A percentile compares a stretch with the other conserved stretches of the same genome.
These are phyloP conservation scores for Dendrocincla fuliginosa DNA, from an alignment of 2,797 vertebrate species.

Conservation along the genomic window DNA sequence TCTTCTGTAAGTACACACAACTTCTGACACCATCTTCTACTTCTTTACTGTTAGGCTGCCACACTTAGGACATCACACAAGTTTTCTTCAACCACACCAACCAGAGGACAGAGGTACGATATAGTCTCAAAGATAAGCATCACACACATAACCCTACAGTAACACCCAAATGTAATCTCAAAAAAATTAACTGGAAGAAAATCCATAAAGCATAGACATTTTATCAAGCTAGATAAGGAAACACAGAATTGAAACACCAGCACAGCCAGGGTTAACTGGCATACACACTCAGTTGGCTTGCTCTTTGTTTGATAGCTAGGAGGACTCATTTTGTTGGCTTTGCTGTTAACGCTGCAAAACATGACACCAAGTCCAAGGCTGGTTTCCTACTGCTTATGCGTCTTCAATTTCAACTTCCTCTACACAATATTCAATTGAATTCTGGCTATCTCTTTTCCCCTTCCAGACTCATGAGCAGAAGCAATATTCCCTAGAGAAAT, in stretches of 20 bases:
- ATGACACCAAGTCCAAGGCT: constrained; percentile 63
- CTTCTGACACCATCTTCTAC: background rate
- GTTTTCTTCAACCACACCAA: background rate
- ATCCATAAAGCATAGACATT: background rate
- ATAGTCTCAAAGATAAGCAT: background rate
- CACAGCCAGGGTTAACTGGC: constrained; percentile 45
- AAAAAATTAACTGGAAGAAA: background rate
- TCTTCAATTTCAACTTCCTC: constrained; percentile 66
- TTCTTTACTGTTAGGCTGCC: background rate
- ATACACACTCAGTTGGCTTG: background rate
- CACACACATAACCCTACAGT: background rate
- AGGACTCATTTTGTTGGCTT: constrained; percentile 44
- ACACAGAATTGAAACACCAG: background rate
- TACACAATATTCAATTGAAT: constrained; percentile 54
- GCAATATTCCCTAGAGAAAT: constrained; percentile 57
- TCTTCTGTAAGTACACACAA: background rate
- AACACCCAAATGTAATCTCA: background rate
- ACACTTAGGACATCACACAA: background rate
- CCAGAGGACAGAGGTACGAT: background rate
- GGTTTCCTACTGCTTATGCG: constrained; percentile 43
- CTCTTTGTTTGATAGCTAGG: constrained; percentile 46
- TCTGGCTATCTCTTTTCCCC: constrained; percentile 61
- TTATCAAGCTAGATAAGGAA: background rate
- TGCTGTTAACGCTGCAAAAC: constrained; percentile 57
- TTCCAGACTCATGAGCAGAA: constrained; percentile 33